A percentile compares a stretch with the other conserved stretches of the same genome.
These are phyloP conservation scores for Leucophenga varia DNA, from an alignment of 1,140 invertebrate species.

Conservation along the genomic window DNA sequence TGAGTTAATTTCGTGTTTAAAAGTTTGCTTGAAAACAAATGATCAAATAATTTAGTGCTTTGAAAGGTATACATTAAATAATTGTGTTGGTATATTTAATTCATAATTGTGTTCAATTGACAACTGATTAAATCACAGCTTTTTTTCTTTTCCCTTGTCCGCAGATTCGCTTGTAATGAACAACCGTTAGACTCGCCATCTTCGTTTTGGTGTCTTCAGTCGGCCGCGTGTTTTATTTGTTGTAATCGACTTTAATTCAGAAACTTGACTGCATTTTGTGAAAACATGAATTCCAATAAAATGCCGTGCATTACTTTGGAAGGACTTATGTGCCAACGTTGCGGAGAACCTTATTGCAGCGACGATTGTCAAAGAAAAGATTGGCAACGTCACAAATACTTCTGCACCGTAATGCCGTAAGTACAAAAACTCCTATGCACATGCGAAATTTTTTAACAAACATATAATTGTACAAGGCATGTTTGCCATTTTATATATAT, in stretches of 20 bases:
- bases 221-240: slow-evolving; percentile 7
- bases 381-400: slow-evolving; percentile 32
- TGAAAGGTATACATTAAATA: no score
- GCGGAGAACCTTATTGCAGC: slow-evolving; percentile 27
- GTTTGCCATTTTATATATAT: background rate
- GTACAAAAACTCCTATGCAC: no score
- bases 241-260: no score
- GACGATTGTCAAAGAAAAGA: slow-evolving; percentile 20
- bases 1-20: no score
- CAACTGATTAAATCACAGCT: no score
- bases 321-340: slow-evolving; percentile 31
- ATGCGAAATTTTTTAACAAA: background rate
- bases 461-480: slow-evolving; percentile 1
- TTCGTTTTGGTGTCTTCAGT: background rate
- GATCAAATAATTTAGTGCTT: no score
- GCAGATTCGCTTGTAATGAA: background rate
- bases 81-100: no score
- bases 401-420: slow-evolving; percentile 35
- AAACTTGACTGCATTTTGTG: background rate
- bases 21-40: no score
- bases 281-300: background rate
- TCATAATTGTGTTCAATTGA: no score
- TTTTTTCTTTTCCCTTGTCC: background rate
- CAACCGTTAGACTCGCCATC: slow-evolving; percentile 26
- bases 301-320: slow-evolving; percentile 3